Evolutionary conservation across 1,140 invertebrate species (phyloP), one percentile per base, ranked within the genome.

Genomic region (Diachasmimorpha longicaudata): DNA sequence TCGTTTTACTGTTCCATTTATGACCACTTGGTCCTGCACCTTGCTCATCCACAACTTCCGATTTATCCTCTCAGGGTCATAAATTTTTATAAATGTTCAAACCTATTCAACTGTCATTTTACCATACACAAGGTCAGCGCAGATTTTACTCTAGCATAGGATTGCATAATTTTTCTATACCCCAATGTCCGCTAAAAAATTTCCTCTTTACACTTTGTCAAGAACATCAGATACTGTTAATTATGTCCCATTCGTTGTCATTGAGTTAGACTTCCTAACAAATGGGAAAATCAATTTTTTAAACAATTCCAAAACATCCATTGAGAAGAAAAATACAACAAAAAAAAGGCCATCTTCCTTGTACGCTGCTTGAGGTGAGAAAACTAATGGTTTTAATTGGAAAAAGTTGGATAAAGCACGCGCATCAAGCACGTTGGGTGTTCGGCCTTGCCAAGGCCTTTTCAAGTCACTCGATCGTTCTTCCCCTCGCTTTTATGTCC

Each of bases 101-200:
- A 14, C 5, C 19, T 25, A 63, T 63, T 63, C 58, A 63, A 4
- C 6, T 63, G 58, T 63, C 58, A 63, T 13, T 4, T 13, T 44
- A 74, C 70, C 66, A 72, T 77, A 16, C 79, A 63, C 19, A 79
- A 78, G 84, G 85, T 86, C 84, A 75, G 79, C 85, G 84, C 4
- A n/a, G 1, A 11, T 46, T n/a, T 46, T 3, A 46, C 4, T 1
- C 44, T 46, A 14, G n/a, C 31, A 31, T 31, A 31, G 31, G 6
- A 31, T 31, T 31, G 31, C 6, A 31, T 31, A 31, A 31, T 31
- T 31, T 31, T 31, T 31, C n/a, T n/a, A n/a, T n/a, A n/a, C n/a
- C 46, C 6, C 46, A 14, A 14, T 48, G 10, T 48, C 10, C 37
- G 37, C 37, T 39, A 10, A 39, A 10, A n/a, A n/a, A n/a, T n/a